phyloP scores from a whole-genome alignment of 92 coral and sea anemone species.

The Phenganax subtilis region DNA sequence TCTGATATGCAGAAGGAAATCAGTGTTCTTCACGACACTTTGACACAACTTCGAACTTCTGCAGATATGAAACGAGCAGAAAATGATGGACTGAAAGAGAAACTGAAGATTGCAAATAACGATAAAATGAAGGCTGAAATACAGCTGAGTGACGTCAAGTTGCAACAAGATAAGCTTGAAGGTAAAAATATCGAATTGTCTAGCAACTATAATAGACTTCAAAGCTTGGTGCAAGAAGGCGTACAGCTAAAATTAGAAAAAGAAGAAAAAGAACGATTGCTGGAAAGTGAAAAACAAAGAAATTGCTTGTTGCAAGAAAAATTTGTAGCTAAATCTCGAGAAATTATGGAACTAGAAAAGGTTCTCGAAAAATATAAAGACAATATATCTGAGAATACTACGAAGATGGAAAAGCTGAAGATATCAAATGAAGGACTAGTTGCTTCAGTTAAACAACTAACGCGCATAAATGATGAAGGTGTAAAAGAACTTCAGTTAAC shows the following conservation, averaged over 20 bases:
- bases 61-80: conserved; percentile 20
- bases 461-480: conserved; percentile 6
- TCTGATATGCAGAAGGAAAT: conserved; percentile 41
- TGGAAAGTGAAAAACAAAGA: not conserved
- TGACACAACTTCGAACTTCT: conserved; percentile 7
- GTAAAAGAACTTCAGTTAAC: not conserved
- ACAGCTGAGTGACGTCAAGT: conserved; percentile 1
- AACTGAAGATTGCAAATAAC: conserved; percentile 9
- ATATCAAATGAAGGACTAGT: conserved; percentile 11
- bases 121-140: conserved; percentile 20
- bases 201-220: conserved; percentile 14
- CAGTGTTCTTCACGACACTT: conserved; percentile 27
- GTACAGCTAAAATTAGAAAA: conserved; percentile 11
- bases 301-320: not conserved
- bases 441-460: conserved; percentile 3
- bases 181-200: conserved; percentile 19
- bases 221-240: conserved; percentile 13
- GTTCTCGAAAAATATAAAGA: not conserved
- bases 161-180: conserved; percentile 21
- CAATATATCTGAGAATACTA: not conserved
- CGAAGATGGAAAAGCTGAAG: conserved; percentile 19
- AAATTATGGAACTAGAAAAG: not conserved
- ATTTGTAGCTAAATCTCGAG: not conserved
- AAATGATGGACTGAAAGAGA: conserved; percentile 20
- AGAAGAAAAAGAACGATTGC: conserved; percentile 1